phyloP scores from a whole-genome alignment of 2,888 invertebrate species.

The Psococerastis gibbosa region DNA sequence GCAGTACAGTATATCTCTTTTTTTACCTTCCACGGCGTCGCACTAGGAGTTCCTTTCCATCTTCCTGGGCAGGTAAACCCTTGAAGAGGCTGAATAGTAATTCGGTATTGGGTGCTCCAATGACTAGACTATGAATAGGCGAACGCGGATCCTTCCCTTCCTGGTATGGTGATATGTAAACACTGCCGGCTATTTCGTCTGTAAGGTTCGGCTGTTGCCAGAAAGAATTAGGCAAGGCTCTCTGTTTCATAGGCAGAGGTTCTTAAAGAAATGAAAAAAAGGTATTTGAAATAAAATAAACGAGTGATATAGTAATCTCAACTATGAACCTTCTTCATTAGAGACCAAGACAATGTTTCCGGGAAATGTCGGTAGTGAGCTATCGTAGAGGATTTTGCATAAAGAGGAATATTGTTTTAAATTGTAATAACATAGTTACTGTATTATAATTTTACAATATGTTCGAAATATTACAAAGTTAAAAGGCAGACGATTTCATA shows the following conservation, averaged over 20 bases:
- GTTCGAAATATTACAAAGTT: too few relatives aligned
- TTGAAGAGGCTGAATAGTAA: constrained; percentile 30
- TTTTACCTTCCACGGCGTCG: constrained; percentile 23
- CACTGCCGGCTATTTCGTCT: not conserved
- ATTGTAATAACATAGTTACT: too few relatives aligned
- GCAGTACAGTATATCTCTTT: constrained; percentile 4
- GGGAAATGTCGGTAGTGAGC: too few relatives aligned
- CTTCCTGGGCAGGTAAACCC: constrained; percentile 20
- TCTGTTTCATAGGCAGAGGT: constrained; percentile 31
- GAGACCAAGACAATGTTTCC: too few relatives aligned
- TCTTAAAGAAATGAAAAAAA: too few relatives aligned
- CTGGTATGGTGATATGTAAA: not conserved
- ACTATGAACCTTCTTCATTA: too few relatives aligned
- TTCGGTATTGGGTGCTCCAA: constrained; percentile 26
- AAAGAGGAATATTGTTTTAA: too few relatives aligned
- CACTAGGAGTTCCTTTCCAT: constrained; percentile 16
- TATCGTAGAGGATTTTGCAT: too few relatives aligned
- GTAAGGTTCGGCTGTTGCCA: constrained; percentile 31
- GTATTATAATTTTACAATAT: too few relatives aligned
- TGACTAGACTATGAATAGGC: not conserved
- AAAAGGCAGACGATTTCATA: too few relatives aligned
- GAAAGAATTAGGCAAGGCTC: constrained; percentile 32
- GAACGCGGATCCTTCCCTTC: constrained; percentile 3
- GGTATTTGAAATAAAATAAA: too few relatives aligned
- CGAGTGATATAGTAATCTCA: too few relatives aligned